A percentile compares a stretch with the other conserved stretches of the same genome.
Conservation (phyloP, 2,888 invertebrate genomes). For the Dynastes grantii region DNA sequence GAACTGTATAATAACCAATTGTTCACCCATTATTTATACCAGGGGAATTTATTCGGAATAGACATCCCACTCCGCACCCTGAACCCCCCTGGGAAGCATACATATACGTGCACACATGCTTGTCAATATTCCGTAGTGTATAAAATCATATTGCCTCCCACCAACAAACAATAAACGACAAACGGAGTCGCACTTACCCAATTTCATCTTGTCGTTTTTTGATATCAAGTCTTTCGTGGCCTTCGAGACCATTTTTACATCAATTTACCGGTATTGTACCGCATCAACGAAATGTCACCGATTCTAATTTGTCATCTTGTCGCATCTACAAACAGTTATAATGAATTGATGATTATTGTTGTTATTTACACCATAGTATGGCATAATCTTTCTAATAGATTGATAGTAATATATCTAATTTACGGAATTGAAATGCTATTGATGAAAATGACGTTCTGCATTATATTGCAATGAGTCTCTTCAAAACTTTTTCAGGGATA, state of each 20-base stretch:
- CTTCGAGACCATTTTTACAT: conserved; percentile 19
- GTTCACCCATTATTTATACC: conserved; percentile 34
- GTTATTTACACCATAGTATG: too few species aligned
- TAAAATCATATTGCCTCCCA: conserved; percentile 35
- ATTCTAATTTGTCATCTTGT: conserved; percentile 15
- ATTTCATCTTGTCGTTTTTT: conserved; percentile 37
- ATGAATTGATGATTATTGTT: neutral
- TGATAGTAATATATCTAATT: too few species aligned
- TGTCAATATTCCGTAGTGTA: conserved; percentile 23
- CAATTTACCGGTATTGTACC: conserved; percentile 28
- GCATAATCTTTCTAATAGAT: too few species aligned
- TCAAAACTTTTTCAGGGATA: too few species aligned
- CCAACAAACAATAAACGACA: neutral
- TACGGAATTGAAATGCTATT: too few species aligned
- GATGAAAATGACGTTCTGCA: too few species aligned
- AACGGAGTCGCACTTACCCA: conserved; percentile 25
- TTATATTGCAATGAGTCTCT: too few species aligned
- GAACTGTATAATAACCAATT: conserved; percentile 35
- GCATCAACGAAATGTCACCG: conserved; percentile 19
- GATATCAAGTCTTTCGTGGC: conserved; percentile 28
- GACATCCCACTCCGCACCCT: conserved; percentile 48
- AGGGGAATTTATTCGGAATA: conserved; percentile 23
- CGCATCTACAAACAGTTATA: neutral
- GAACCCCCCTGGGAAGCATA: conserved; percentile 18
- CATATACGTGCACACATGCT: conserved; percentile 6